phyloP scores from a whole-genome alignment of 2,113 vertebrate genomes.

The Microtus oregoni region DNA sequence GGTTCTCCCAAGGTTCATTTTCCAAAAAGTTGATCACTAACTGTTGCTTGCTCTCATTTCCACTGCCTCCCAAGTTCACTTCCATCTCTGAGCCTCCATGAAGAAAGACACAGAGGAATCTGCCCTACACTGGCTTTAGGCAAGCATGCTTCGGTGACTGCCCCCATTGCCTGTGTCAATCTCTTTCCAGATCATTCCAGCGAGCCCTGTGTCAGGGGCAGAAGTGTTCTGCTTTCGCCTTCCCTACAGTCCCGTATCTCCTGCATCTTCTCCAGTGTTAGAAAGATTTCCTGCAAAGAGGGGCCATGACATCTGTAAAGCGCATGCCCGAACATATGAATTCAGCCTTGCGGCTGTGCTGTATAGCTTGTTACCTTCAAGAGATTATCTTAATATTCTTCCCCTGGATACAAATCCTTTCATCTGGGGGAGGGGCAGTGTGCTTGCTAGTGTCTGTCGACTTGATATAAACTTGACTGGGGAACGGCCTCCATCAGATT shows the following conservation, averaged over 20 bases:
- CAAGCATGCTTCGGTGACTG: not conserved
- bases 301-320: not conserved
- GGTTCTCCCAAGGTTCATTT: not conserved
- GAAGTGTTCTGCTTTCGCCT: not conserved
- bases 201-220: not conserved
- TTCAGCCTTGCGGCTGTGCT: not conserved
- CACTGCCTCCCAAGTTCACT: not conserved
- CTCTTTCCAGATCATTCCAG: not conserved
- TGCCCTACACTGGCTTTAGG: not conserved
- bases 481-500: not conserved
- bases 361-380: not conserved
- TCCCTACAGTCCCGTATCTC: not conserved
- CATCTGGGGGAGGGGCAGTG: not conserved
- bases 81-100: not conserved
- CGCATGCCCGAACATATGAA: too few relatives aligned
- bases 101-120: not conserved
- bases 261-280: not conserved
- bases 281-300: not conserved
- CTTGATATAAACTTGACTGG: not conserved
- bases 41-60: not conserved
- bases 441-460: not conserved
- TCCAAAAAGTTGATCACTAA: not conserved
- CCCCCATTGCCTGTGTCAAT: not conserved
- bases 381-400: not conserved
- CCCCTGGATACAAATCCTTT: not conserved